Evolutionary conservation across 1,140 invertebrate genomes (phyloP).

Genomic region (Microplitis mediator): DNA sequence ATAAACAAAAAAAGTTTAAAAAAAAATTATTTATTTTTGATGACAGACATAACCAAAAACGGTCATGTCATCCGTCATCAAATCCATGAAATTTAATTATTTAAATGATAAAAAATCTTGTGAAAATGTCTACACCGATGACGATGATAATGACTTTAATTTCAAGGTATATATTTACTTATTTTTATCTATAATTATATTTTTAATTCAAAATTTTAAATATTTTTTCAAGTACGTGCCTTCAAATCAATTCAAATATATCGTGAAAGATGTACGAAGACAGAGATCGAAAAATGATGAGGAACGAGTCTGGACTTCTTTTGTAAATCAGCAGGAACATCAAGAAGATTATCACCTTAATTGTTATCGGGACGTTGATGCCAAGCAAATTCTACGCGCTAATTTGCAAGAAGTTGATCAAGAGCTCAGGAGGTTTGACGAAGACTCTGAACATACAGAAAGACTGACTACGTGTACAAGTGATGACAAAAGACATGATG

Average conservation of each 20-base stretch:
- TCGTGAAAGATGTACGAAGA: constrained; percentile 51
- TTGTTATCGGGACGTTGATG: not conserved
- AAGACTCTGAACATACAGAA: constrained; percentile 38
- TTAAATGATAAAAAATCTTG: constrained; percentile 43
- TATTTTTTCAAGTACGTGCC: constrained; percentile 50
- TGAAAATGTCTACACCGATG: constrained; percentile 36
- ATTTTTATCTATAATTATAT: not conserved
- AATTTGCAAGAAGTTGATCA: too few relatives aligned
- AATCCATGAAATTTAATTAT: constrained; percentile 36
- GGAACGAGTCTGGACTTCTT: constrained; percentile 48
- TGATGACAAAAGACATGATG: constrained; percentile 9
- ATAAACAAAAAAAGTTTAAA: not conserved
- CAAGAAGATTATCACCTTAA: constrained; percentile 2
- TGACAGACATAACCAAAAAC: constrained; percentile 13
- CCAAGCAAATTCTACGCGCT: constrained; percentile 23
- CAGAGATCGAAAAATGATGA: constrained; percentile 46
- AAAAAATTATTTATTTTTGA: constrained; percentile 5
- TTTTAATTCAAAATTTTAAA: not conserved
- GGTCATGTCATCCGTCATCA: constrained; percentile 40
- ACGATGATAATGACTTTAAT: constrained; percentile 49
- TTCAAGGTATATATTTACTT: constrained; percentile 49
- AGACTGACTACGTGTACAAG: constrained; percentile 16
- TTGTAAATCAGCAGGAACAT: constrained; percentile 46
- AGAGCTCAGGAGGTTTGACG: constrained; percentile 26
- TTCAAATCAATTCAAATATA: constrained; percentile 49